Percentiles rank a stretch among this genome's conserved stretches.
These are phyloP conservation scores for Trinorchestia longiramus DNA, from an alignment of 1,140 invertebrate genomes.

Conservation along the genomic window DNA sequence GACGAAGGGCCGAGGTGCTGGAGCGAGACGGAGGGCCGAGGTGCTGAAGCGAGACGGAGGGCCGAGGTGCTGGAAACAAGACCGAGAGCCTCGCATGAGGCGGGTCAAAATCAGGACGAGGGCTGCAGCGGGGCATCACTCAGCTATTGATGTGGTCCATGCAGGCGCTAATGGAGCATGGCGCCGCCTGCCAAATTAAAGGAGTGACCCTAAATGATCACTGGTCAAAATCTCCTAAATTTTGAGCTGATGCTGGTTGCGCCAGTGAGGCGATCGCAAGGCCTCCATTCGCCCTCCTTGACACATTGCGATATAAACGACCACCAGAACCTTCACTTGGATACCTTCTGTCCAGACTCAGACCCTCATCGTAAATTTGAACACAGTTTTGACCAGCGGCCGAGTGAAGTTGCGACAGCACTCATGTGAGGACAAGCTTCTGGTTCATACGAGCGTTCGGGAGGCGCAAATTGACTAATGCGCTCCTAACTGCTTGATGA, in stretches of 20 bases:
- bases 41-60: not conserved
- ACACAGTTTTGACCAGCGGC: not conserved
- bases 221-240: not conserved
- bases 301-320: not conserved
- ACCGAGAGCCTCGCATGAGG: too few species aligned
- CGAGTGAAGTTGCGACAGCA: not conserved
- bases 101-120: too few species aligned
- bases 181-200: not conserved
- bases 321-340: not conserved
- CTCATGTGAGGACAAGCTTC: not conserved
- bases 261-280: not conserved
- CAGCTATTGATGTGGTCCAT: not conserved
- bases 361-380: not conserved
- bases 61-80: too few species aligned
- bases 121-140: not conserved
- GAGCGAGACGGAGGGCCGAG: not conserved
- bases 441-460: too few species aligned
- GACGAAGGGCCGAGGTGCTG: not conserved
- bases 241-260: not conserved
- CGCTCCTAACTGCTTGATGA: not conserved
- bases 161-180: not conserved
- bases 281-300: not conserved
- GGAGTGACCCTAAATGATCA: not conserved
- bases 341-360: not conserved
- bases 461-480: not conserved